Percentiles rank a stretch among this genome's conserved stretches.
Conservation (phyloP, 2,113 vertebrate genomes). For the Craseonycteris thonglongyai region DNA sequence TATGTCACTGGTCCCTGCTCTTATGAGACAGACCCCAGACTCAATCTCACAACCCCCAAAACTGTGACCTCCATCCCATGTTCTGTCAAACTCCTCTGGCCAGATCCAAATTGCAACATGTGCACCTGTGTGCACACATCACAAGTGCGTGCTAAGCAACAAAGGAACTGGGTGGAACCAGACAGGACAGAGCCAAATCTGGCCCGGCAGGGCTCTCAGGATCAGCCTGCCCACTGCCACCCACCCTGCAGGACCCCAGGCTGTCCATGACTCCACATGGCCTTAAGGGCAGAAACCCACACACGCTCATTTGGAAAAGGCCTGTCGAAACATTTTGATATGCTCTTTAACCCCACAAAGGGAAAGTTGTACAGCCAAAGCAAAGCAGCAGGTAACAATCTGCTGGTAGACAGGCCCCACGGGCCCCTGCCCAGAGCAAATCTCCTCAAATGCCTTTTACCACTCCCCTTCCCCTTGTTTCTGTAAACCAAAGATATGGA, state of each 20-base stretch:
- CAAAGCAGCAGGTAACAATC: not conserved
- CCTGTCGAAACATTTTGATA: not conserved
- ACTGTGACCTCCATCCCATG: accelerated
- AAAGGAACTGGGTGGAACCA: accelerated
- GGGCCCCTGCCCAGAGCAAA: not conserved
- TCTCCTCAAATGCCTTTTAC: not conserved
- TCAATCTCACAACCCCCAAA: not conserved
- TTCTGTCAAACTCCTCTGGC: not conserved
- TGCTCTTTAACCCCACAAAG: not conserved
- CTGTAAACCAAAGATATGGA: not conserved
- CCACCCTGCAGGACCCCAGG: accelerated
- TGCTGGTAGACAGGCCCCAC: no score
- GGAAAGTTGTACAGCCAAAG: not conserved
- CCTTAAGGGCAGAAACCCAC: not conserved
- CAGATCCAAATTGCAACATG: accelerated
- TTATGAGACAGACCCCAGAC: not conserved
- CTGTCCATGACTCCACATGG: not conserved
- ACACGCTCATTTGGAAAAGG: not conserved
- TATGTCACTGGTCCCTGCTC: not conserved
- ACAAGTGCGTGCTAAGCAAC: accelerated
- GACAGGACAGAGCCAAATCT: not conserved
- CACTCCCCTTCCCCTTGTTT: not conserved
- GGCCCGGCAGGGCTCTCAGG: not conserved
- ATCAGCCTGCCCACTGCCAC: not conserved
- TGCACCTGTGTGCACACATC: accelerated